phyloP scores from a whole-genome alignment of 30 jellyfish, hydroid and myxozoan genomes.

The Hydractinia symbiolongicarpus region DNA sequence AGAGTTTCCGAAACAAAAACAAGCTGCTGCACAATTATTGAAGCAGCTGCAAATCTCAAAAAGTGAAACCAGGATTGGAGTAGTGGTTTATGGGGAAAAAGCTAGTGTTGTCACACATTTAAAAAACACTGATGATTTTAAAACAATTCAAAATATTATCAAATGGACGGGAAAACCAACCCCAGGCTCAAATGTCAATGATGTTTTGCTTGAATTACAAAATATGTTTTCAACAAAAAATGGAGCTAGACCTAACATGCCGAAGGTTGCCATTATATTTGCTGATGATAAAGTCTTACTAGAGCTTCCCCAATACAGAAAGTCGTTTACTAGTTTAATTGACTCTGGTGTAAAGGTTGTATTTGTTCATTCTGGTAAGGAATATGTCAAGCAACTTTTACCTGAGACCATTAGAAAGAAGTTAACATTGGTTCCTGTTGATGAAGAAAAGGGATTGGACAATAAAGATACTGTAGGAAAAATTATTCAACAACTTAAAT shows the following conservation, averaged over 20 bases:
- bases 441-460: background rate
- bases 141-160: background rate
- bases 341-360: constrained; percentile 7
- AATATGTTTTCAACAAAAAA: constrained; percentile 19
- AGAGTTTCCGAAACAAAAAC: constrained; percentile 9
- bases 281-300: constrained; percentile 17
- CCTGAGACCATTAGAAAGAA: background rate
- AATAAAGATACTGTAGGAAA: background rate
- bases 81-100: background rate
- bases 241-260: constrained; percentile 59
- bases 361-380: background rate
- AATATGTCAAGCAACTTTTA: background rate
- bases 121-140: background rate
- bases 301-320: background rate
- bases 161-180: background rate
- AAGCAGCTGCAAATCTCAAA: background rate
- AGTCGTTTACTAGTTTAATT: background rate
- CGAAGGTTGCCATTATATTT: constrained; percentile 44
- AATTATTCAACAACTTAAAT: background rate
- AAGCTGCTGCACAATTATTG: background rate
- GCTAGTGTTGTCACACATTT: background rate
- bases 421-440: constrained; percentile 6
- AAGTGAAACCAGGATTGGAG: constrained; percentile 1
- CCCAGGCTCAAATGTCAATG: background rate
- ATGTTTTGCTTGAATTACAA: background rate